Evolutionary conservation across 2,888 invertebrate genomes (phyloP), one percentile per base, ranked within the genome.

Genomic region (Scaeva pyrastri): DNA sequence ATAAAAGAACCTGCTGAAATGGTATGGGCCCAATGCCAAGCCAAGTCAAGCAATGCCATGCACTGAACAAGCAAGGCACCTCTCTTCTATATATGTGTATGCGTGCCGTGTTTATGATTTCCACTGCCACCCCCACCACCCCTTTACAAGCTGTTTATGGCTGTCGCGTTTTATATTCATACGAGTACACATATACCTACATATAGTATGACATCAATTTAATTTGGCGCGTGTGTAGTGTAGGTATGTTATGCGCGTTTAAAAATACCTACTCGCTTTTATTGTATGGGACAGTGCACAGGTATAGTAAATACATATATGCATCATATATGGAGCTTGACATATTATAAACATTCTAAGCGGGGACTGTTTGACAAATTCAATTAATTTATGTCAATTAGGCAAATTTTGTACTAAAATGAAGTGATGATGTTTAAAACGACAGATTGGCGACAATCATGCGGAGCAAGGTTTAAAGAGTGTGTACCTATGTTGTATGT

Each of bases 351-450:
- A 66, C 8, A 7, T 43, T 16, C n/a, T 11, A 16, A 43, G 39
- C n/a, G 26, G 66, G 66, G 19, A 62, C 60, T 45, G 21, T 23
- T 76, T n/a, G 58, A 58, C 66, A 68, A 68, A 76, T 76, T 58
- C 68, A 76, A 76, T 68, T 76, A 76, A 41, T 76, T 68, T 58
- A 48, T 76, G 75, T 76, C 68, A 76, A 75, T 75, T 66, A 45
- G n/a, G 31, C 0, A 21, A 11, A 16, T 16, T 16, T 8, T 23
- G 8, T 36, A 31, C 31, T 31, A 48, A 48, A 66, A 66, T 31
- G 10, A 66, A 31, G 31, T 11, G 31, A 36, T 39, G 19, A 21
- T 21, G 39, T 39, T 55, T n/a, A 10, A 56, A 56, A 31, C 11
- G 11, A 62, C 14, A 5, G 14, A 41, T 60, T 8, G 21, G 8